Evolutionary conservation across 2,797 vertebrate genomes (phyloP), one percentile per base, ranked within the genome.

Genomic region (Sebastes vulpes): DNA sequence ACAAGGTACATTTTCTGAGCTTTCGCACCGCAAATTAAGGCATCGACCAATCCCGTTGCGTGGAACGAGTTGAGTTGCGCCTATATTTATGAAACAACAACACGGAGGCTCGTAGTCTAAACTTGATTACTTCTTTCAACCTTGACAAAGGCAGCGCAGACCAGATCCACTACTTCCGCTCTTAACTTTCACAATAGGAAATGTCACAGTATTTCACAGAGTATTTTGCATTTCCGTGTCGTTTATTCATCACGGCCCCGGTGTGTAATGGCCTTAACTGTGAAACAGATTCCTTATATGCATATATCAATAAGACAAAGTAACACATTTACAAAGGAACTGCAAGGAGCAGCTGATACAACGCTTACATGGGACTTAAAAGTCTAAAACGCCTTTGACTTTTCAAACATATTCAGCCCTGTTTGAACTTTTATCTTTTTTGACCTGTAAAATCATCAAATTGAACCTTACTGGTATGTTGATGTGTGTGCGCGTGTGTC

Each of bases 1-100:
- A 38, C 12, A 38, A 14, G 35, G 12, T 38, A 0, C 0, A 14
- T 38, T 14, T 14, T 38, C 12, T 0, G 35, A 14, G 35, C 35
- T 38, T 38, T 38, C 4, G 5, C 35, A 38, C 35, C 35, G 35
- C 12, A 38, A 38, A 38, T 38, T 14, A 38, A 38, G 35, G 35
- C 35, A 38, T 38, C 35, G 35, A 38, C 12, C 12, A 38, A 14
- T 38, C 12, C 5, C 12, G 35, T 38, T 38, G 1, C 5, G 12
- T 0, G 12, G 35, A 38, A 38, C 32, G 12, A 6, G 12, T 42
- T 42, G 38, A 42, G 38, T 42, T 42, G 5, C 12, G 38, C 12
- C 35, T 38, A 38, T 38, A 14, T 38, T 38, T 38, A 38, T 38
- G 35, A 38, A 38, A 38, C 35, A 38, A 38, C 35, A 38, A 38